These are phyloP conservation scores for Leptopterna dolabrata DNA, from an alignment of 2,888 invertebrate genomes.

Conservation along the genomic window DNA sequence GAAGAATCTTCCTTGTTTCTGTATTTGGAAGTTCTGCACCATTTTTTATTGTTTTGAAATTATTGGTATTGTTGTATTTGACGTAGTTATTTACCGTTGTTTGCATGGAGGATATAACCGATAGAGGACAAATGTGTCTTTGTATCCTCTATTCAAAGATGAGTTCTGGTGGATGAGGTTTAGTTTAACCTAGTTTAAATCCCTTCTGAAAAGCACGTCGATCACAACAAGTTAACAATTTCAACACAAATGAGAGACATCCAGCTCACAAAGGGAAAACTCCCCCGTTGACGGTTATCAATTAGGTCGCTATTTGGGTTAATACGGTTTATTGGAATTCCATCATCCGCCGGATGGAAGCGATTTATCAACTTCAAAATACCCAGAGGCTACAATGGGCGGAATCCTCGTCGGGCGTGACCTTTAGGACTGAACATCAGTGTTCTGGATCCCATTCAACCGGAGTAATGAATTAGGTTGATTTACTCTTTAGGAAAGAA, in stretches of 20 bases:
- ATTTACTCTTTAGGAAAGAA: constrained; percentile 10
- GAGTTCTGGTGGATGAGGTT: too few relatives aligned
- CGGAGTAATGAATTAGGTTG: constrained; percentile 38
- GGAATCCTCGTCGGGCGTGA: background rate
- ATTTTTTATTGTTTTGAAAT: too few relatives aligned
- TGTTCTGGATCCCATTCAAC: constrained; percentile 3
- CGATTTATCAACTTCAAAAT: background rate
- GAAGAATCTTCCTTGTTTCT: too few relatives aligned
- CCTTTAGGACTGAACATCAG: background rate
- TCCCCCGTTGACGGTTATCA: background rate
- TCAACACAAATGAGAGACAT: background rate
- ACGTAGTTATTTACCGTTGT: too few relatives aligned
- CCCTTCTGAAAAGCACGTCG: too few relatives aligned
- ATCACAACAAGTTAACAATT: background rate
- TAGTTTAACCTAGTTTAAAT: background rate
- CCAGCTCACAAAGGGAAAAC: background rate
- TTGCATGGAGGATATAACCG: too few relatives aligned
- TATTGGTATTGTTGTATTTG: too few relatives aligned
- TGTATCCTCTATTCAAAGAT: too few relatives aligned
- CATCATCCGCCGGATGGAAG: background rate
- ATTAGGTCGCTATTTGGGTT: background rate
- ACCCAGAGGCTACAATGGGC: background rate
- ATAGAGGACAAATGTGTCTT: too few relatives aligned
- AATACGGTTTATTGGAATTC: constrained; percentile 3
- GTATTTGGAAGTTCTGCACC: too few relatives aligned